Base-by-base conservation (phyloP, 2,888 invertebrate species). In the Elaeidobius kamerunicus region DNA sequence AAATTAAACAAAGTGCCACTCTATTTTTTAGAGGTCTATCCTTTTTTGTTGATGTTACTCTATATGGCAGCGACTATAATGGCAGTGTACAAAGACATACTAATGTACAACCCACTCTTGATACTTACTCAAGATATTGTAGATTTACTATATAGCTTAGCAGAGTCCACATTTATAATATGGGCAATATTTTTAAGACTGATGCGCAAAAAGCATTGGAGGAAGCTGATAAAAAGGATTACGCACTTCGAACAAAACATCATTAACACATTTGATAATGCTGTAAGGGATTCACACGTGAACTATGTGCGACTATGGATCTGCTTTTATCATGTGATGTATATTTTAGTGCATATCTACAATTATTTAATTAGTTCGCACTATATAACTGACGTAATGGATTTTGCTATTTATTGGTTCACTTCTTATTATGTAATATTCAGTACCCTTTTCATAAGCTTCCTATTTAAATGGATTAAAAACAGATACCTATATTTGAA, bases 351-450 rank as follows among this genome's bases (percentile, higher is more conserved):
- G 2, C 56, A 56, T 32, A 14, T 50, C 3, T 52, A 34, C 32
- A 53, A 56, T 16, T 42, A 5, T 2, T 19, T 52, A 4, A 16
- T 18, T 9, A 49, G 53, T 18, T 32, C 4, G 2, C n/a, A n/a
- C n/a, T 20, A n/a, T 4, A 11, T 46, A 2, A 36, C 34, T 11
- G 52, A 56, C 16, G 35, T 45, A 0, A 14, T 53, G 15, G 51
- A 53, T 18, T 57, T 54, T 27, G 42, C 51, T 16, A 54, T 54
- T 32, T 57, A 47, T 30, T 51, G 54, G 5, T 39, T 57, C 15
- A 49, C 51, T n/a, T 51, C 53, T 15, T 57, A 57, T 23, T 57
- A 57, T 18, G 32, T 57, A 12, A 42, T 57, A 50, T 53, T 47
- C 27, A 47, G 36, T 15, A 51, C 51, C 2, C 16, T 57, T 7